Base-by-base conservation (phyloP, 2,113 vertebrate genomes). In the Sus scrofa region DNA sequence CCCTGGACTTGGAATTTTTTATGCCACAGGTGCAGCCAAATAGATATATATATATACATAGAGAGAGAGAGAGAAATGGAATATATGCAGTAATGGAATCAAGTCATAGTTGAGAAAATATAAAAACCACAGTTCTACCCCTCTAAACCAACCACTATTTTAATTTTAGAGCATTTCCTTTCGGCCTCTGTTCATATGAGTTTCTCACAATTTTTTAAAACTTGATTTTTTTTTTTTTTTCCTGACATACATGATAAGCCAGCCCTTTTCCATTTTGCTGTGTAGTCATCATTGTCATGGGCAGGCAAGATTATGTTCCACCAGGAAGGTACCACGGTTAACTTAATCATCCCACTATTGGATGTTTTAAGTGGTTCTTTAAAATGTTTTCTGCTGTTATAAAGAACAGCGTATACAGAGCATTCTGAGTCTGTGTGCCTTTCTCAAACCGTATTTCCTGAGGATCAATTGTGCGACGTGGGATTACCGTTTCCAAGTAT, bases 131-230 rank as follows among this genome's bases (percentile, higher is more conserved):
- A 92, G 22, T 88, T 93, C 54, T 44, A 75, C 26, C 63, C 63
- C n/a, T 97, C 68, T 83, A 86, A 89, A 39, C 34, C 67, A 74
- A 86, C 39, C 52, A 56, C 27, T 81, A 37, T 78, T 96, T 86
- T 90, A 79, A 86, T 81, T 93, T 88, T 86, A 78, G 75, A 89
- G 15, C 77, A 67, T 86, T 97, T 88, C 44, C 75, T 96, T 96
- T 93, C 20, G 81, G 37, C 19, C 10, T 92, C 84, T 50, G 10
- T 93, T 94, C 56, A 77, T n/a, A 56, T 7, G 67, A 34, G 37
- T 84, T 87, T 88, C 56, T 97, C 73, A 86, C 27, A 92, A 75
- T 89, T 32, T 54, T 88, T 81, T 56, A 39, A 54, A 68, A 85
- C 18, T 71, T 82, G 6, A 2, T 73, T 78, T 79, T 34, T 50